phyloP scores from a whole-genome alignment of 2,113 vertebrate genomes.

The Talpa occidentalis region DNA sequence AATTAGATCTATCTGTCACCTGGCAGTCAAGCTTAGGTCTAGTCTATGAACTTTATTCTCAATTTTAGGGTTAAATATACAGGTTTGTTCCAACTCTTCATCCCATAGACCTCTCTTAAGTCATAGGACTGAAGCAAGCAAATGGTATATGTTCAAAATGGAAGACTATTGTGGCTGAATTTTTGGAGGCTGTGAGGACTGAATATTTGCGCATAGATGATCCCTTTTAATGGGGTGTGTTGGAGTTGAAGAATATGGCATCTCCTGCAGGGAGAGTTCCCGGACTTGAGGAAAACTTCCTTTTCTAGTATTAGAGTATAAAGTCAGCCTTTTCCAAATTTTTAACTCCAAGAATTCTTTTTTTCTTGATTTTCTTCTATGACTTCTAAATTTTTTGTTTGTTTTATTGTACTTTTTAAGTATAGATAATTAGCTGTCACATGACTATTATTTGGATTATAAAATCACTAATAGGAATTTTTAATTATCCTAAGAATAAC shows the following conservation, averaged over 20 bases:
- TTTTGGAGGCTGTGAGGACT: not conserved
- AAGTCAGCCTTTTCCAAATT: not conserved
- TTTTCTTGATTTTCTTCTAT: not conserved
- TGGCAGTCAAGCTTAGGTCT: not conserved
- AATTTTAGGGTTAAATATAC: not conserved
- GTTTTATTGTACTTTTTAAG: not conserved
- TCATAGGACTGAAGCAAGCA: not conserved
- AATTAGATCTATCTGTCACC: not conserved
- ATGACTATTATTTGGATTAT: not conserved
- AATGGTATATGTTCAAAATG: not conserved
- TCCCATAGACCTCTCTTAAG: not conserved
- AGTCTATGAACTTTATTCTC: not conserved
- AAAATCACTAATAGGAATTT: not conserved
- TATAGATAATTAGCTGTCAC: not conserved
- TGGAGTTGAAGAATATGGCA: not conserved
- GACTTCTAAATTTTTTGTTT: not conserved
- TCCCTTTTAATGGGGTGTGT: fast-evolving
- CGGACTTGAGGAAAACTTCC: not conserved
- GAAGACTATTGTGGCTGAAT: not conserved
- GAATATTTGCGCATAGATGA: fast-evolving
- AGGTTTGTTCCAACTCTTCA: not conserved
- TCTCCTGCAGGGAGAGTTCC: not conserved
- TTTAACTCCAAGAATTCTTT: not conserved
- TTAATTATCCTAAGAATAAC: not conserved
- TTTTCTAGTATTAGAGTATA: too few species aligned